phyloP scores from a whole-genome alignment of 2,888 invertebrate species.

The Mesorhabditis spiculigera region DNA sequence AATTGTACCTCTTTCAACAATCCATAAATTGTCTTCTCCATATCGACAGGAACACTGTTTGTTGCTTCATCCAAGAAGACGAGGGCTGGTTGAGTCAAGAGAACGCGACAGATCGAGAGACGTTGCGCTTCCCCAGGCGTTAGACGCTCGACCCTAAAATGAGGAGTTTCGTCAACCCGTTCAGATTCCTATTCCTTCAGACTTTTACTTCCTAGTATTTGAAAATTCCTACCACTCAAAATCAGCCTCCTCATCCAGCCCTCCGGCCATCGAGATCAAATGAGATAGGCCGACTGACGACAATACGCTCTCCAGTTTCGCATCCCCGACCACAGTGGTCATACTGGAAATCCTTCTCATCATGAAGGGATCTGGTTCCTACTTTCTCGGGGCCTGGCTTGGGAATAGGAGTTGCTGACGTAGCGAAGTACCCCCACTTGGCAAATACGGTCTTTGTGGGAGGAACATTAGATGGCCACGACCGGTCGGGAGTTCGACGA shows the following conservation, averaged over 20 bases:
- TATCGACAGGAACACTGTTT: constrained; percentile 68
- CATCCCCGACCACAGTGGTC: neutral
- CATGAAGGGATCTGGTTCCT: neutral
- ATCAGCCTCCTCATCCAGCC: constrained; percentile 58
- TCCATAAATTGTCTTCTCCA: constrained; percentile 29
- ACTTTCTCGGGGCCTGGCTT: neutral
- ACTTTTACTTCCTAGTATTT: neutral
- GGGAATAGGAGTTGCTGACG: constrained; percentile 60
- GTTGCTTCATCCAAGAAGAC: constrained; percentile 89
- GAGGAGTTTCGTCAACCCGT: constrained; percentile 43
- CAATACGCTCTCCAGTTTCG: constrained; percentile 46
- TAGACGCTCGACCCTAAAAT: constrained; percentile 70
- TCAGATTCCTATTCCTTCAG: neutral
- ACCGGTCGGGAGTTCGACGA: constrained; percentile 14
- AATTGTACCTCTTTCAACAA: constrained; percentile 22
- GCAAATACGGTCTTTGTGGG: constrained; percentile 66
- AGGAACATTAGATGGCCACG: constrained; percentile 60
- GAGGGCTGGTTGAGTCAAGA: constrained; percentile 73
- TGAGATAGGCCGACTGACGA: constrained; percentile 52
- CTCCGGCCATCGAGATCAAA: constrained; percentile 56
- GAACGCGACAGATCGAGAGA: constrained; percentile 87
- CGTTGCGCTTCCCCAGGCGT: constrained; percentile 95
- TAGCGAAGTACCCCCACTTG: constrained; percentile 61
- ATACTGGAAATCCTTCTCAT: constrained; percentile 4
- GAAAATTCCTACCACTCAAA: constrained; percentile 63